phyloP scores from a whole-genome alignment of 2,888 invertebrate species.

The Eupeodes luniger region DNA sequence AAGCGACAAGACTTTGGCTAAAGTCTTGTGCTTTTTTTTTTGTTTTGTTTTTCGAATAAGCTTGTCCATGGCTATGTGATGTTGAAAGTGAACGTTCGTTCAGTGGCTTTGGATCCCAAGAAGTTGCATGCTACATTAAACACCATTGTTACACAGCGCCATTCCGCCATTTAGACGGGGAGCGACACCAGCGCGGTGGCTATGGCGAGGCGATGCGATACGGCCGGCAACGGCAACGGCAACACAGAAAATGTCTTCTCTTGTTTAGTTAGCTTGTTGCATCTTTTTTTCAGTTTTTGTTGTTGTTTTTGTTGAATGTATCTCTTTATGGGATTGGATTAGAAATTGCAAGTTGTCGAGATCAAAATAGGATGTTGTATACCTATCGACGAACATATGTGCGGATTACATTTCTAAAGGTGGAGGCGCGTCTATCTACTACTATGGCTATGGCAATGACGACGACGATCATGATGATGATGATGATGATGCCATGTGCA shows the following conservation, averaged over 20 bases:
- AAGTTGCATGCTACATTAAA: constrained; percentile 69
- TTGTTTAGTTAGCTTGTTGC: constrained; percentile 42
- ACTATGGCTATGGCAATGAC: constrained; percentile 9
- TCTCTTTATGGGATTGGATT: constrained; percentile 58
- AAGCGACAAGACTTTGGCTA: constrained; percentile 31
- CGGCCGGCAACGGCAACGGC: neutral
- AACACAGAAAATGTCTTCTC: constrained; percentile 30
- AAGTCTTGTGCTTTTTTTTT: neutral
- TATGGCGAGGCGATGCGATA: neutral
- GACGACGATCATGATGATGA: constrained; percentile 5
- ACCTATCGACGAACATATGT: constrained; percentile 39
- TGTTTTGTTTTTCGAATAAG: constrained; percentile 33
- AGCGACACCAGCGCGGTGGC: neutral
- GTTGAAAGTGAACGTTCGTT: constrained; percentile 73
- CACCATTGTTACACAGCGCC: constrained; percentile 64
- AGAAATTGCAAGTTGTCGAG: constrained; percentile 71
- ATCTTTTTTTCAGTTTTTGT: constrained; percentile 8
- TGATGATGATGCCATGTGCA: constrained; percentile 59
- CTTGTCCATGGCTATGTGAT: constrained; percentile 56
- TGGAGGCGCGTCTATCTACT: constrained; percentile 60
- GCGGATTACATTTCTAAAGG: constrained; percentile 57
- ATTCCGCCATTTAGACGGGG: constrained; percentile 24
- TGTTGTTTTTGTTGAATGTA: constrained; percentile 1
- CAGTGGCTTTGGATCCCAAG: constrained; percentile 56
- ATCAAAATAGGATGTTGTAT: constrained; percentile 35